Evolutionary conservation across 2,888 invertebrate species (phyloP).

Genomic region (Heteromyza rotundicornis): DNA sequence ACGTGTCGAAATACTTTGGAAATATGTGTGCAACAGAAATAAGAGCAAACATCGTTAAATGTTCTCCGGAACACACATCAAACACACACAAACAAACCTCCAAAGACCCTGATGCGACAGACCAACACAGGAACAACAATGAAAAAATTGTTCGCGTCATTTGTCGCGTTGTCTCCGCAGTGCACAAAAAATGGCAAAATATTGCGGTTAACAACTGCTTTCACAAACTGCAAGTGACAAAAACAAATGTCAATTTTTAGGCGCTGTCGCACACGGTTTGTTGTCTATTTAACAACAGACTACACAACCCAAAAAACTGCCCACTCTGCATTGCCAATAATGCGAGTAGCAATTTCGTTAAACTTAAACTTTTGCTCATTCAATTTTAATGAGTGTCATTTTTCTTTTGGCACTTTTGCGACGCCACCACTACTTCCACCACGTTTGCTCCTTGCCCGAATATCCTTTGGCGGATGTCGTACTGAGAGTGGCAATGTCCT

Average conservation of each 20-base stretch:
- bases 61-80: not conserved
- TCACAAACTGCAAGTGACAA: not conserved
- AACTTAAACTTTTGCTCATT: slow-evolving; percentile 18
- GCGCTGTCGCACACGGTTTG: too few relatives aligned
- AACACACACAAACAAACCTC: not conserved
- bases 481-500: slow-evolving; percentile 1
- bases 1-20: too few relatives aligned
- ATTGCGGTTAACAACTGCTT: not conserved
- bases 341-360: slow-evolving; percentile 6
- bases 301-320: not conserved
- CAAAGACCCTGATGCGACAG: too few relatives aligned
- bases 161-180: not conserved
- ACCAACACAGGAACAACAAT: not conserved
- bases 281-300: too few relatives aligned
- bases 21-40: too few relatives aligned
- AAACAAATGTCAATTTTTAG: not conserved
- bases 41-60: too few relatives aligned
- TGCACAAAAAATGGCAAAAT: not conserved
- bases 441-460: slow-evolving; percentile 1
- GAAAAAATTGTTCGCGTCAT: not conserved
- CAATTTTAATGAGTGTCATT: slow-evolving; percentile 32
- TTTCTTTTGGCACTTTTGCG: slow-evolving; percentile 17
- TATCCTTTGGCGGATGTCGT: not conserved
- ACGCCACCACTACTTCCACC: not conserved
- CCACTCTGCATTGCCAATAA: not conserved